Base-by-base conservation (phyloP, 37 sponge, comb jelly and placozoan species). In the Dysidea cf. avara region DNA sequence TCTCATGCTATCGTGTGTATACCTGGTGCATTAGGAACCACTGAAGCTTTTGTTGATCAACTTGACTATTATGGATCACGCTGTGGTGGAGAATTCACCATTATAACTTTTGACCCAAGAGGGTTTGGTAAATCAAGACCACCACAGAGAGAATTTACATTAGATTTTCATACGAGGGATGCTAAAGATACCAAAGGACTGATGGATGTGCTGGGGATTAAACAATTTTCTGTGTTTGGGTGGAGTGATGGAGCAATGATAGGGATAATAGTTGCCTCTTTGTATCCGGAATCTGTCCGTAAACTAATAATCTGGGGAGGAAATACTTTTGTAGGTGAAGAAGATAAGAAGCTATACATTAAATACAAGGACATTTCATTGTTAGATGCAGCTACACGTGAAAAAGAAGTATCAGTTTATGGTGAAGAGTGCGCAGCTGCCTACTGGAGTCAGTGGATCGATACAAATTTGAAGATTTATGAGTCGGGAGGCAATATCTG, bases 241-340 rank as follows among this genome's bases (percentile, higher is more conserved):
- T 90, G 91, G 91, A 86, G 91, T 53, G 87, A 90, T 53, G 91
- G 91, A 9, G 91, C 78, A 7, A 55, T 79, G 9, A 22, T 71
- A 18, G 87, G 78, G 1, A 26, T 86, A 1, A 39, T 81, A 7
- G 40, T 81, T 28, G 87, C 91, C 4, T 72, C 83, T 5, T 3
- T 0, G 12, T 76, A 54, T 54, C 78, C 86, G 11, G 53, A 85
- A 26, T 26, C 58, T 0, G 80, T 90, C 14, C 21, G 33, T 20
- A 86, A 71, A 52, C 33, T 90, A 39, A 83, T 90, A 2, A 24
- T 81, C 5, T 90, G 86, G 86, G 86, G 86, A 4, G 77, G 76
- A 16, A 81, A 76, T 76, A 77, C 91, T 7, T 86, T 57, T 61
- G 31, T 86, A 3, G 66, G 68, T 20, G 26, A 81, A n/a, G 53